Evolutionary conservation across 2,888 invertebrate genomes (phyloP).

Genomic region (Rosalia funebris): DNA sequence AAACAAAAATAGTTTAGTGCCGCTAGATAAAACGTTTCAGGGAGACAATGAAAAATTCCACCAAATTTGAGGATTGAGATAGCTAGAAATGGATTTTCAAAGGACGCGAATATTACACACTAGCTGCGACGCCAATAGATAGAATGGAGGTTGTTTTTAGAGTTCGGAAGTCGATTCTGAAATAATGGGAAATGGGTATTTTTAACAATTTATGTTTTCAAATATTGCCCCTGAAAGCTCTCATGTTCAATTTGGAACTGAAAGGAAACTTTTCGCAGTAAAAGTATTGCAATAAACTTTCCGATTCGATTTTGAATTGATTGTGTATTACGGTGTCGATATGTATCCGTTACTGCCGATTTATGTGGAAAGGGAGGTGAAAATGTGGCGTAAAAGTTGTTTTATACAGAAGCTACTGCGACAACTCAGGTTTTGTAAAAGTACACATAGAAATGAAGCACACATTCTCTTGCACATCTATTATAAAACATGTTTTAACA

Average conservation of each 20-base stretch:
- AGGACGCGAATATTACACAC: slow-evolving; percentile 22
- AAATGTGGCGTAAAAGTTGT: slow-evolving; percentile 3
- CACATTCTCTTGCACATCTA: too few species aligned
- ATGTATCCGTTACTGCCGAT: slow-evolving; percentile 20
- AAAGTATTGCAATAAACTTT: slow-evolving; percentile 26
- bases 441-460: too few species aligned
- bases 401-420: too few species aligned
- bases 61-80: slow-evolving; percentile 22
- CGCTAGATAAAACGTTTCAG: slow-evolving; percentile 9
- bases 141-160: slow-evolving; percentile 26
- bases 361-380: slow-evolving; percentile 8
- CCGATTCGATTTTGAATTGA: slow-evolving; percentile 26
- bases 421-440: too few species aligned
- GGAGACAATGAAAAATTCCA: slow-evolving; percentile 23
- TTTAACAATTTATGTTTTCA: slow-evolving; percentile 28
- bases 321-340: slow-evolving; percentile 30
- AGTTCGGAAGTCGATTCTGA: slow-evolving; percentile 26
- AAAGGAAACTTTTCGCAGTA: slow-evolving; percentile 28
- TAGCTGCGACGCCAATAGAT: slow-evolving; percentile 16
- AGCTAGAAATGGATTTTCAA: slow-evolving; percentile 18
- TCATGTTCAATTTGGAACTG: slow-evolving; percentile 30
- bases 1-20: slow-evolving; percentile 44
- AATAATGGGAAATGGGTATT: slow-evolving; percentile 30
- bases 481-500: too few species aligned
- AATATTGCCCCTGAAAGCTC: slow-evolving; percentile 22